Evolutionary conservation across 2,888 invertebrate genomes (phyloP).

Genomic region (Ochlodes sylvanus): DNA sequence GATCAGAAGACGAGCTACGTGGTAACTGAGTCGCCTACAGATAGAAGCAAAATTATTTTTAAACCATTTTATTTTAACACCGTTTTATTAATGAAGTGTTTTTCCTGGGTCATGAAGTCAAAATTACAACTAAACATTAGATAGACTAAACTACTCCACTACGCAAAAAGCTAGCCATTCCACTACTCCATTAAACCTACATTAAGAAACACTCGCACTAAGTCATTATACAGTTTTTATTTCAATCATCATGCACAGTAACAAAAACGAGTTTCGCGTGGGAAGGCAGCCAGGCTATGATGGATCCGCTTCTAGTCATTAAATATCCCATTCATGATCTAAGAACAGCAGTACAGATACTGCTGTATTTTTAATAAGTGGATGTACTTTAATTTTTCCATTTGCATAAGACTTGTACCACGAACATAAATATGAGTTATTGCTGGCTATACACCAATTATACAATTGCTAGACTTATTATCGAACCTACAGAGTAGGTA

Average conservation of each 20-base stretch:
- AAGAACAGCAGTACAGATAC: constrained; percentile 13
- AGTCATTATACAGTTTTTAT: constrained; percentile 26
- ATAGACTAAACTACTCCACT: background rate
- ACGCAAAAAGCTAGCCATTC: constrained; percentile 15
- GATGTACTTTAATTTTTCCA: background rate
- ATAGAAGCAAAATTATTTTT: too few relatives aligned
- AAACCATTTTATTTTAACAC: too few relatives aligned
- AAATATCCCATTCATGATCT: constrained; percentile 28
- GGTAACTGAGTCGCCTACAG: too few relatives aligned
- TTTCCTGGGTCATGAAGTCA: too few relatives aligned
- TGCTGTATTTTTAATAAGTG: constrained; percentile 10
- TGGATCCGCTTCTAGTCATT: constrained; percentile 27
- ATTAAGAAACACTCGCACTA: constrained; percentile 19
- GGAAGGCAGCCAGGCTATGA: constrained; percentile 24
- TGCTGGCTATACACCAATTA: background rate
- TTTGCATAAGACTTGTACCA: background rate
- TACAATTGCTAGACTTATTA: too few relatives aligned
- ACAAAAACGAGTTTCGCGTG: constrained; percentile 36
- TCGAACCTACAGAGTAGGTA: too few relatives aligned
- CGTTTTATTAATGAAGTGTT: too few relatives aligned
- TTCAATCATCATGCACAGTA: constrained; percentile 28
- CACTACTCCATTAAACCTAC: constrained; percentile 25
- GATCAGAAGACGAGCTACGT: too few relatives aligned
- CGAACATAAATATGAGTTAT: background rate
- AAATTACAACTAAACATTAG: background rate